A percentile compares a stretch with the other conserved stretches of the same genome.
These are phyloP conservation scores for Gymnothorax reevesii DNA, from an alignment of 2,797 vertebrate species.

Conservation along the genomic window DNA sequence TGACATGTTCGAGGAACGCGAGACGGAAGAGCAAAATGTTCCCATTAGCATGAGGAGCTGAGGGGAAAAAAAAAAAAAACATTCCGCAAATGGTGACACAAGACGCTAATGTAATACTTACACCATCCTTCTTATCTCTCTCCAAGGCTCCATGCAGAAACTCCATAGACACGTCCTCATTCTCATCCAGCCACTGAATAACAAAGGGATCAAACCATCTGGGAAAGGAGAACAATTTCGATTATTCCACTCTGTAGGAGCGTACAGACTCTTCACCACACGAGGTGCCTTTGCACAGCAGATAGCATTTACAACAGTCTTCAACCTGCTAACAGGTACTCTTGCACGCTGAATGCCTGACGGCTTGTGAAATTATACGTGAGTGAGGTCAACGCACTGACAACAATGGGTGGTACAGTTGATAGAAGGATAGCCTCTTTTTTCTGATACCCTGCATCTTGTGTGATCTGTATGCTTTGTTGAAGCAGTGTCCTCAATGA, in stretches of 20 bases:
- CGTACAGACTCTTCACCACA: background rate
- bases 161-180: conserved; percentile 95
- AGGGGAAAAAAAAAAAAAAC: background rate
- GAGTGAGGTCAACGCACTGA: background rate
- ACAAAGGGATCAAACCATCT: conserved; percentile 99
- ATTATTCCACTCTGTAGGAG: background rate
- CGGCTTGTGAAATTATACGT: background rate
- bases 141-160: conserved; percentile 94
- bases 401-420: conserved; percentile 6
- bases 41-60: background rate
- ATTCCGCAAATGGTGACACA: background rate
- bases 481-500: background rate
- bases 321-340: background rate
- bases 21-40: background rate
- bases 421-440: background rate
- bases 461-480: background rate
- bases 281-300: background rate
- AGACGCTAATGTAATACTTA: conserved; percentile 64
- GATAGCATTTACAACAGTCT: background rate
- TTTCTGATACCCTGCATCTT: background rate
- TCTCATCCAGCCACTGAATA: conserved; percentile 98
- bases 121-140: conserved; percentile 97
- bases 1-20: background rate
- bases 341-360: too few relatives aligned
- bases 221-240: conserved; percentile 19